phyloP scores from a whole-genome alignment of 2,113 vertebrate genomes.

The Gallinago paraguaiae region DNA sequence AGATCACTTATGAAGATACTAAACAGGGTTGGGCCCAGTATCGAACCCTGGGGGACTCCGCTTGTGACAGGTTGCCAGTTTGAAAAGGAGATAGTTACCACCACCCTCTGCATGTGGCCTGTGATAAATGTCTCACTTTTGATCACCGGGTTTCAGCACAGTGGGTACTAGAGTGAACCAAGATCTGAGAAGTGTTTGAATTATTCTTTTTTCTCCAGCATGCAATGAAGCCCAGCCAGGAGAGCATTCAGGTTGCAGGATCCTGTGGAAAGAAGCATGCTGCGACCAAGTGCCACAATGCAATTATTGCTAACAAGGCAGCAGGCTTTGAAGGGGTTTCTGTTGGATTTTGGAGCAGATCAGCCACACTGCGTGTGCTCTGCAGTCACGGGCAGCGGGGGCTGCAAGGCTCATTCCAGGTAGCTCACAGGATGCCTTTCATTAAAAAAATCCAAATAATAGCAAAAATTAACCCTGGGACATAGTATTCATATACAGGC shows the following conservation, averaged over 20 bases:
- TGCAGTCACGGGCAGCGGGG: fast-evolving
- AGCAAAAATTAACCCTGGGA: neutral
- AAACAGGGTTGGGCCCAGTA: neutral
- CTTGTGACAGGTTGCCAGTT: neutral
- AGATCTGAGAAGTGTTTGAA: neutral
- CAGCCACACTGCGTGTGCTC: neutral
- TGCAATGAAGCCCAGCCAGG: neutral
- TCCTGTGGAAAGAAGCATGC: neutral
- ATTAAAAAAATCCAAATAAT: neutral
- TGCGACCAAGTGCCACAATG: neutral
- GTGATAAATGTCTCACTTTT: neutral
- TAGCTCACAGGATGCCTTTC: neutral
- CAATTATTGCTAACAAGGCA: neutral
- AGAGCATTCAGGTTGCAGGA: neutral
- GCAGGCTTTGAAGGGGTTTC: neutral
- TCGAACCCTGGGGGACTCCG: neutral
- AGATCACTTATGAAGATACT: neutral
- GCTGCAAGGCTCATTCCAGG: neutral
- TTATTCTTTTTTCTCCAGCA: neutral
- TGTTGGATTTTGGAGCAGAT: neutral
- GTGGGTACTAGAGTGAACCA: neutral
- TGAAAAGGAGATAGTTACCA: neutral
- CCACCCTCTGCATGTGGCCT: neutral
- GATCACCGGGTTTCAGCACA: neutral
- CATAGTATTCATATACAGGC: neutral